A percentile compares a stretch with the other conserved stretches of the same genome.
These are phyloP conservation scores for Gymnarchus niloticus DNA, from an alignment of 2,113 vertebrate genomes.

Conservation along the genomic window DNA sequence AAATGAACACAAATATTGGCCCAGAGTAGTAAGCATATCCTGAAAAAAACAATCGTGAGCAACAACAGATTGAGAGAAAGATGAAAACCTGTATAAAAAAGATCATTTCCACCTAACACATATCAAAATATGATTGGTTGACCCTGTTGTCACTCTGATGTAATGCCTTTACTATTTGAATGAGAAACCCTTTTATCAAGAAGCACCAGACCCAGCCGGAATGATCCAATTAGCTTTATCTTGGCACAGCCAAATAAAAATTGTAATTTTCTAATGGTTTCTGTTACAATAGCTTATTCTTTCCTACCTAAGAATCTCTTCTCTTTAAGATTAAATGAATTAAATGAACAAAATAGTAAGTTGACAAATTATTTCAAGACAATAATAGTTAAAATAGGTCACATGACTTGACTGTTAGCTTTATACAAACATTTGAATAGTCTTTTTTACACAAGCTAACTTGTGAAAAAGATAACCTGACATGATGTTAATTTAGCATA, in stretches of 20 bases:
- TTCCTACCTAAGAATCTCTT: background rate
- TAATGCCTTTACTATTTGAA: background rate
- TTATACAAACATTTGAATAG: background rate
- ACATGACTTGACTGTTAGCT: background rate
- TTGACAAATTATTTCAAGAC: background rate
- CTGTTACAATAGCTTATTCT: background rate
- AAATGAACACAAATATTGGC: background rate
- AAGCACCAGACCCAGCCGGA: background rate
- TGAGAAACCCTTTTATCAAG: slow-evolving; percentile 3
- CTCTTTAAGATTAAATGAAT: slow-evolving; percentile 3
- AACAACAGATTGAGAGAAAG: background rate
- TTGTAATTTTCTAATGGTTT: slow-evolving; percentile 14
- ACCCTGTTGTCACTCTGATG: background rate
- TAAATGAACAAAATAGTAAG: slow-evolving; percentile 3
- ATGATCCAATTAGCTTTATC: slow-evolving; percentile 22
- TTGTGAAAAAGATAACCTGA: background rate
- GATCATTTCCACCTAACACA: background rate
- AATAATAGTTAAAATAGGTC: background rate
- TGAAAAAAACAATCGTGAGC: no score
- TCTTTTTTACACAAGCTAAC: background rate
- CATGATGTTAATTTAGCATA: background rate
- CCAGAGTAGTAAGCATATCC: background rate
- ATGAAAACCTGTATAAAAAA: background rate
- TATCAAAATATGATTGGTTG: slow-evolving; percentile 1
- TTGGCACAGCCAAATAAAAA: slow-evolving; percentile 8